Evolutionary conservation across 2,113 vertebrate genomes (phyloP).

Genomic region (Thamnophis sirtalis): DNA sequence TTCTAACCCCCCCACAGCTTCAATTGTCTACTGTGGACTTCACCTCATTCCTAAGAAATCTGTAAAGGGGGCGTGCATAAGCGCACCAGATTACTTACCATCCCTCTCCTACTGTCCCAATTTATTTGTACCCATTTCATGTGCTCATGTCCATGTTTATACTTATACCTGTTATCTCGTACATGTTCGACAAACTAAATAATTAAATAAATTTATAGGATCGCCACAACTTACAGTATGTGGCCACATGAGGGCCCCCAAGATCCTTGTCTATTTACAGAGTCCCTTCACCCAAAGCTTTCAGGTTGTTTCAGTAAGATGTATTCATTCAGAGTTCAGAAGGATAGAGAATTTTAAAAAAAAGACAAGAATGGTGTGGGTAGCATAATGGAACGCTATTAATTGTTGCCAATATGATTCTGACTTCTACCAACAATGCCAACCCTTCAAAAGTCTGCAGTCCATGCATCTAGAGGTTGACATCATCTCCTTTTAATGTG

Average conservation of each 20-base stretch:
- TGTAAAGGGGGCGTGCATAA: no score
- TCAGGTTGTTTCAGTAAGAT: background rate
- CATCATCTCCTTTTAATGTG: background rate
- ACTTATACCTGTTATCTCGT: no score
- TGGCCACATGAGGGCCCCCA: background rate
- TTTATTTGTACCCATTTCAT: no score
- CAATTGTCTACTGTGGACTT: no score
- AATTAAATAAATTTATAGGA: no score
- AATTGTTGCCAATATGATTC: background rate
- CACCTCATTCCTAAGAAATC: no score
- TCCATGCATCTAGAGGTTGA: background rate
- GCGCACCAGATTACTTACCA: no score
- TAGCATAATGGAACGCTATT: background rate
- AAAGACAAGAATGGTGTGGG: background rate
- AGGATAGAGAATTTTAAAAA: background rate
- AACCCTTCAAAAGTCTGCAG: background rate
- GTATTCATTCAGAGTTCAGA: background rate
- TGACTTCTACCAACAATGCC: background rate
- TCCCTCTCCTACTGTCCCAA: no score
- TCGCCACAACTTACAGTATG: background rate
- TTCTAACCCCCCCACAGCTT: no score
- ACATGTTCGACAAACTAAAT: no score
- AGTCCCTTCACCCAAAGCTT: background rate
- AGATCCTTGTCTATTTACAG: background rate
- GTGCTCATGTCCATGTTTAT: no score